Conservation (phyloP, 2,797 vertebrate genomes). For the Acanthurus leucopareius region DNA sequence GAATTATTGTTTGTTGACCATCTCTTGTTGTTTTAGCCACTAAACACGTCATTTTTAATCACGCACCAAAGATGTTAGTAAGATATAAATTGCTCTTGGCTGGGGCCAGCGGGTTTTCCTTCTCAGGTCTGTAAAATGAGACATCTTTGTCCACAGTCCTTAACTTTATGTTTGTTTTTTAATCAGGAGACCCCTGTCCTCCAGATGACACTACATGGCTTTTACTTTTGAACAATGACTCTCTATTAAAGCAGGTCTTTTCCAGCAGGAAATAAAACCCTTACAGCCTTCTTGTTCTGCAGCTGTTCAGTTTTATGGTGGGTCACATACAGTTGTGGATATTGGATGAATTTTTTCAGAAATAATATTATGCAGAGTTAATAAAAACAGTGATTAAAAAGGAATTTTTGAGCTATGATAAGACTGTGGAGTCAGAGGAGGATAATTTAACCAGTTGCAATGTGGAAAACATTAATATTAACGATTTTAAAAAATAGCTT, state of each 20-base stretch:
- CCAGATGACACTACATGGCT: constrained; percentile 14
- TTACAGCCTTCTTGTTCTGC: background rate
- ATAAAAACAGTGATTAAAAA: background rate
- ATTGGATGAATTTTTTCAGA: background rate
- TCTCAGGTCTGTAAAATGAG: background rate
- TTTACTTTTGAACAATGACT: constrained; percentile 12
- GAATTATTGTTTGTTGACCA: no score
- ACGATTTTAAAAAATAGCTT: background rate
- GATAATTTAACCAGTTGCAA: background rate
- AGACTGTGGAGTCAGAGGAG: background rate
- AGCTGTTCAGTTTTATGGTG: constrained; percentile 29
- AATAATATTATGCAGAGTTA: background rate
- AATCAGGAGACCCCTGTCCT: constrained; percentile 18
- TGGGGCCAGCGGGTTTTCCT: background rate
- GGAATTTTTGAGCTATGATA: background rate
- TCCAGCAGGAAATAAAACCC: background rate
- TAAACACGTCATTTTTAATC: constrained; percentile 4
- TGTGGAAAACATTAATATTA: background rate
- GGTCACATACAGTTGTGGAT: background rate
- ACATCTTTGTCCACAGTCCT: background rate
- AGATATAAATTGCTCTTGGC: background rate
- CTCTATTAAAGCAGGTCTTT: background rate
- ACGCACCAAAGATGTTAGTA: background rate
- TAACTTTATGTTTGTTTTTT: background rate
- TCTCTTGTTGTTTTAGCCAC: background rate